Evolutionary conservation across 1,140 invertebrate genomes (phyloP), one percentile per base, ranked within the genome.

Genomic region (Cydia amplana): DNA sequence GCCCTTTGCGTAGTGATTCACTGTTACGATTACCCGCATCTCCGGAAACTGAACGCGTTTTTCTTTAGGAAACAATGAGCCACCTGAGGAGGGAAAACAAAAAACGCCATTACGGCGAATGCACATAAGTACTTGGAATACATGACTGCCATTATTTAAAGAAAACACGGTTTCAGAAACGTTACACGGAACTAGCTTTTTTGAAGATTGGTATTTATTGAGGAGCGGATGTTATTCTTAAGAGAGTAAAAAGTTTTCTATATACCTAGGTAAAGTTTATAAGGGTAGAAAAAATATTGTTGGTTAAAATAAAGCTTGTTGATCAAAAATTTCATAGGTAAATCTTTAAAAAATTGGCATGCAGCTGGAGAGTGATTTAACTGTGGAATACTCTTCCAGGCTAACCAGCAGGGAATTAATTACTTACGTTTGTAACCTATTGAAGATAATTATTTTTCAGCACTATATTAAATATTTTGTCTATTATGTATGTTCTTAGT

Each of bases 21-120:
- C 63, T 75, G 46, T 75, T 70, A 79, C 77, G 73, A 79, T 81
- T 79, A 79, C 77, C 76, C 77, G 76, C 76, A 76, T 78, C 73
- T 74, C 75, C 60, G 70, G 63, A 76, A 76, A 74, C 64, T 74
- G 23, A 70, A 73, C 72, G 67, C 40, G 64, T 78, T 80, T 80
- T 82, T 80, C 73, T 76, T 74, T 63, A 76, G 74, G 74, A 73
- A 80, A 78, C 78, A 74, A 78, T 80, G 76, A 78, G 74, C 74
- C 80, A 80, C 79, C 78, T 80, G 80, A 79, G 60, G 70, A 80
- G 74, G 75, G 80, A 80, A 80, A 78, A 80, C 79, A 80, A 80
- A 80, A 80, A 80, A 78, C 75, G 65, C 72, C 80, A 82, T 82
- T 82, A 82, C 60, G 49, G 32, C 40, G 32, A 63, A 73, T 23